Base-by-base conservation (phyloP, 2,113 vertebrate genomes). In the Ctenodactylus gundi region DNA sequence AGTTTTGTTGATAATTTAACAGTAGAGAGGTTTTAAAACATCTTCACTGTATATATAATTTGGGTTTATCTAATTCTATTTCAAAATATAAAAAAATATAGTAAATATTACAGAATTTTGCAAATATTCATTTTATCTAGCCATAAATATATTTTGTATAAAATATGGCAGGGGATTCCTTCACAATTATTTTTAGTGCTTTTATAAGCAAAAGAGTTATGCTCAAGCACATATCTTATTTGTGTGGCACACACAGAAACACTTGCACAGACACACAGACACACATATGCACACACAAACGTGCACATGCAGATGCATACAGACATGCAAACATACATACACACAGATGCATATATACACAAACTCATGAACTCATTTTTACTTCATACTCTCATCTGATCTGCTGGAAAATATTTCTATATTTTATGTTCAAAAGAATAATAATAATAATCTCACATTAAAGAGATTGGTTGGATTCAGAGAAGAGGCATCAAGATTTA, bases 281-380 rank as follows among this genome's bases (percentile, higher is more conserved):
- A 60, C 3, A 36, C 3, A 80, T 3, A 44, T 27, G 29, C 2
- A 4, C 12, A 51, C 3, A 62, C 4, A n/a, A n/a, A 44, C 49
- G 58, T 27, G 31, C 17, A 34, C 31, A 44, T 41, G 57, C 29
- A 41, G 41, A 62, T 29, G 39, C 13, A 29, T 31, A 39, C 4
- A 9, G 21, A 10, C 10, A 55, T 4, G n/a, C 12, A 51, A 3
- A 62, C 4, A 39, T 17, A 44, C 49, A 65, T 27, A 36, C 17
- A 34, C 31, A 44, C 3, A 12, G 27, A 12, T 9, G 51, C 3
- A 36, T 3, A 80, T 3, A 44, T 27, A 36, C 2, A 4, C 12
- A 51, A 3, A 62, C 4, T 57, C 12, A 75, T 0, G 23, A 27
- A 41, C 10, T 44, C 20, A 55, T 0, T 44, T n/a, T n/a, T n/a